Evolutionary conservation across 2,888 invertebrate genomes (phyloP), one percentile per base, ranked within the genome.

Genomic region (Cheiracanthium punctorium): DNA sequence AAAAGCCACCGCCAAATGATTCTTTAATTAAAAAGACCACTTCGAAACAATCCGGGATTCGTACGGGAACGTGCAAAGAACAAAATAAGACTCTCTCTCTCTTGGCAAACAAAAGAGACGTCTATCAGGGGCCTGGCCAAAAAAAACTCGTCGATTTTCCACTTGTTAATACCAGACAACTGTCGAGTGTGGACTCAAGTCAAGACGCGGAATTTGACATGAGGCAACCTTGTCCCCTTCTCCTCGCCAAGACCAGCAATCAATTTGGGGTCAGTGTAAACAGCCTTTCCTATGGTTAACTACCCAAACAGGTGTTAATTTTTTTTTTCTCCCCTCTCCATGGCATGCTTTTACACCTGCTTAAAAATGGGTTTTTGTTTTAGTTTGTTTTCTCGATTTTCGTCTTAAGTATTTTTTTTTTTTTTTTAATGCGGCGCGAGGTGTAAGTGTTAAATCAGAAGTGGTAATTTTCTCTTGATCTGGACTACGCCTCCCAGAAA

Each of bases 401-500:
- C n/a, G n/a, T n/a, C n/a, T n/a, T n/a, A n/a, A n/a, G n/a, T 58
- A 24, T 24, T 58, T 24, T 58, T 24, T 58, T 58, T 58, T 58
- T 17, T 48, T 17, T 17, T n/a, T 7, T 64, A 64, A 12, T 80
- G 41, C 48, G 8, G 33, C 37, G 29, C 28, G 43, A 41, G 28
- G 41, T 43, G 12, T 65, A 80, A 64, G 17, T 65, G 43, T 67
- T 24, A 71, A 37, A 33, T 24, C 64, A 65, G 70, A 33, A 32
- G 71, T 64, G 37, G 65, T 72, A 33, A 65, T 72, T 79, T 80
- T 52, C 29, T 37, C 64, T 58, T 29, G 33, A 17, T 70, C 17
- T 33, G 48, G 82, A 84, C 84, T 72, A 84, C 84, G 84, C 84
- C 84, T 84, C 29, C n/a, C 8, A 77, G 84, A 48, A 79, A 77